Conservation (phyloP, 2,888 invertebrate species). For the Chromoteleia sp. region DNA sequence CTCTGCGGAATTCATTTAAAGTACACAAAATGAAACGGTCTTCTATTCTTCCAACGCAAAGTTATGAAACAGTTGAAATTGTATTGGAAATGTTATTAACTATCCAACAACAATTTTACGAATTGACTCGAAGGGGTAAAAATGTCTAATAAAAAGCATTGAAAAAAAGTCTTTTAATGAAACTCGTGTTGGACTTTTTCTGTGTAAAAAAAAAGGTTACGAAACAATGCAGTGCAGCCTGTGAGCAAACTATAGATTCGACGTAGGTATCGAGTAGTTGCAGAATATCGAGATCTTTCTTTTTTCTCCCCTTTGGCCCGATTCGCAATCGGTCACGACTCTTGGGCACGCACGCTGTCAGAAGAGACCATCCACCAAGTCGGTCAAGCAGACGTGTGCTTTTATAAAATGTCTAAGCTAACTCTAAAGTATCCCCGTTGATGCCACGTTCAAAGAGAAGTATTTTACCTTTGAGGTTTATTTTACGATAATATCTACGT, state of each 20-base stretch:
- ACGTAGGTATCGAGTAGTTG: slow-evolving; percentile 66
- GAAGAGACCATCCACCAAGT: slow-evolving; percentile 70
- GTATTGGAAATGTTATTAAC: too few species aligned
- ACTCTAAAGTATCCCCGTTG: slow-evolving; percentile 12
- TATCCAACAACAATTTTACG: too few species aligned
- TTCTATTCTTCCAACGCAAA: too few species aligned
- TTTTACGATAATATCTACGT: slow-evolving; percentile 18
- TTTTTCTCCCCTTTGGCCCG: slow-evolving; percentile 68
- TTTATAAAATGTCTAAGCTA: slow-evolving; percentile 53
- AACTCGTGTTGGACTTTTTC: slow-evolving; percentile 25
- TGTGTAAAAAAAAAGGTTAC: slow-evolving; percentile 48
- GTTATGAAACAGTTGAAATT: too few species aligned
- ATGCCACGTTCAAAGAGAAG: not conserved
- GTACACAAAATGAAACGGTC: too few species aligned
- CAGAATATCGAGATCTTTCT: slow-evolving; percentile 68
- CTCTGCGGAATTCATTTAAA: not conserved
- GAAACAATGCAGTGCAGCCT: slow-evolving; percentile 60
- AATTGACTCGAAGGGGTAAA: too few species aligned
- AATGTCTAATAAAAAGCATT: not conserved
- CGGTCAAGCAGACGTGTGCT: slow-evolving; percentile 68
- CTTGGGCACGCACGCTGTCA: slow-evolving; percentile 70
- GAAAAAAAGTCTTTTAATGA: slow-evolving; percentile 17
- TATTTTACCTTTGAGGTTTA: not conserved
- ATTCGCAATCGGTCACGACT: slow-evolving; percentile 70
- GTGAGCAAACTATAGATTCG: slow-evolving; percentile 56